A percentile compares a stretch with the other conserved stretches of the same genome.
Conservation (phyloP, 2,888 invertebrate genomes). For the Gandaritis pyraliata region DNA sequence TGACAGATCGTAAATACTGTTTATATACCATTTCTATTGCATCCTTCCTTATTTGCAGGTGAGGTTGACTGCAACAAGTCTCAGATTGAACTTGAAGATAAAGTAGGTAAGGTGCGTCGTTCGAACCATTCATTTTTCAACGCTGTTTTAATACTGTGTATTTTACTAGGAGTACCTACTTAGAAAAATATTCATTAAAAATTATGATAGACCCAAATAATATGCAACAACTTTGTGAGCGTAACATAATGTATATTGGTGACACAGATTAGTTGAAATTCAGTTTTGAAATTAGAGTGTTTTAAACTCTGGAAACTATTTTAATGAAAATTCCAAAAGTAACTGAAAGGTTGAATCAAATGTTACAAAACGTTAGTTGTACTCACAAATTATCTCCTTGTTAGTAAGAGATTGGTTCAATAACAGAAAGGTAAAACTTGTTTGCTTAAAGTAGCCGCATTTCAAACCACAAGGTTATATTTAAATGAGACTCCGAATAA, state of each 20-base stretch:
- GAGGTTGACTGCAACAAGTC: slow-evolving; percentile 48
- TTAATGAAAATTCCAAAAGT: too few species aligned
- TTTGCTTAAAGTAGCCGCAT: slow-evolving; percentile 12
- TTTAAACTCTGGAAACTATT: too few species aligned
- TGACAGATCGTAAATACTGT: slow-evolving; percentile 74
- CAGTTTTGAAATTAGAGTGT: too few species aligned
- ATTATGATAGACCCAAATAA: too few species aligned
- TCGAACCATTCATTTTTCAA: slow-evolving; percentile 3
- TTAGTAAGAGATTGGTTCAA: too few species aligned
- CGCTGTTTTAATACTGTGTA: not conserved
- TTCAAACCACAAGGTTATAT: slow-evolving; percentile 16
- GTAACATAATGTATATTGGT: too few species aligned
- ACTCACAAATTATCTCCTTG: too few species aligned
- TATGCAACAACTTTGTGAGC: too few species aligned
- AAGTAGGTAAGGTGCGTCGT: slow-evolving; percentile 13
- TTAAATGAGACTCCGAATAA: slow-evolving; percentile 40
- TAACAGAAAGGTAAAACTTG: slow-evolving; percentile 6
- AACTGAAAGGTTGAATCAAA: too few species aligned
- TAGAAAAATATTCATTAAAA: not conserved
- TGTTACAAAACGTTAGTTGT: too few species aligned
- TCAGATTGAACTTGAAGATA: slow-evolving; percentile 28
- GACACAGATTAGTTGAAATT: too few species aligned
- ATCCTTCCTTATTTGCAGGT: slow-evolving; percentile 68
- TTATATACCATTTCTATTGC: slow-evolving; percentile 72
- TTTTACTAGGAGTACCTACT: not conserved